Percentiles rank a stretch among this genome's conserved stretches.
These are phyloP conservation scores for Pachycephala philippinensis DNA, from an alignment of 2,113 vertebrate species.

Conservation along the genomic window DNA sequence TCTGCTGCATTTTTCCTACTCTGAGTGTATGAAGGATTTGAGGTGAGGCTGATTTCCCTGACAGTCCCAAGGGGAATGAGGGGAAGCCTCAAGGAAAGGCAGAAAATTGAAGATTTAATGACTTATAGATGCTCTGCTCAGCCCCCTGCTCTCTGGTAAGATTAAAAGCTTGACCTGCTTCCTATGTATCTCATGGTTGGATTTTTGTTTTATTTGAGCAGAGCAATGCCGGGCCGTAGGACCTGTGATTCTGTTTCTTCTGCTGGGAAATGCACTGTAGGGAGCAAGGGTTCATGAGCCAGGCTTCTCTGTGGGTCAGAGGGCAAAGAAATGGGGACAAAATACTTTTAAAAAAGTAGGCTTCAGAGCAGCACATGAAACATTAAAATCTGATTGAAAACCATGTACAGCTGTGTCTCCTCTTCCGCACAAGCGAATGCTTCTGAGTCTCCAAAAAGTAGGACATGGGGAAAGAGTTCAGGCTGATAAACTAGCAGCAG, in stretches of 20 bases:
- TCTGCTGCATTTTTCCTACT: background rate
- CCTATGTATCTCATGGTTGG: background rate
- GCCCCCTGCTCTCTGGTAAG: background rate
- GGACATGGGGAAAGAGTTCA: background rate
- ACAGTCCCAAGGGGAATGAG: background rate
- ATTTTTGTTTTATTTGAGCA: slow-evolving; percentile 14
- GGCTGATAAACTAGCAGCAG: background rate
- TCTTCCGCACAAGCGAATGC: accelerated
- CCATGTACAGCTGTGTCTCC: background rate
- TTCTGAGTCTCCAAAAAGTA: background rate
- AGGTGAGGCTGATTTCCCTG: slow-evolving; percentile 9
- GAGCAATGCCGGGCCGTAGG: background rate
- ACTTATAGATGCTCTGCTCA: slow-evolving; percentile 22
- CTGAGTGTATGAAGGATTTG: background rate
- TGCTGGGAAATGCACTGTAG: background rate
- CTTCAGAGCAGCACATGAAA: background rate
- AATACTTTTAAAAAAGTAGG: background rate
- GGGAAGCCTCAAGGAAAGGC: slow-evolving; percentile 28
- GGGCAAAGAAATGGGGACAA: background rate
- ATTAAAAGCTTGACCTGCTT: slow-evolving; percentile 53
- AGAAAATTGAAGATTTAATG: slow-evolving; percentile 64
- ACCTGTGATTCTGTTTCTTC: background rate
- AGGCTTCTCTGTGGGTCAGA: background rate
- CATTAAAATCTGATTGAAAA: background rate
- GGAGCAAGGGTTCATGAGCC: background rate